Base-by-base conservation (phyloP, 2,797 vertebrate species). In the Psittacula echo region DNA sequence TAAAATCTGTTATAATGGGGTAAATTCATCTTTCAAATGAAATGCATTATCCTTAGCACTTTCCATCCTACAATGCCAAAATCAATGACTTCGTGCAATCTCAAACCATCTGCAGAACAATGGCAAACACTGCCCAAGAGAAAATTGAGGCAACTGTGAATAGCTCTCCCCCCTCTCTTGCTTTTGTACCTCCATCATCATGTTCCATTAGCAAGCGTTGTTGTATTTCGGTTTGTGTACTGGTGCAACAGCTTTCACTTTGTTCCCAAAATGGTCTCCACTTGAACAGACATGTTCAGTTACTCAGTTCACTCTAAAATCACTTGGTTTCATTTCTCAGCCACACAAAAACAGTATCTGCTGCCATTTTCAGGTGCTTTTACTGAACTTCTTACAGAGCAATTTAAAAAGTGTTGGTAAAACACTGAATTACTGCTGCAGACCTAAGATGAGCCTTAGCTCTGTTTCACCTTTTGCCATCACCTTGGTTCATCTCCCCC, bases 161-260 rank as follows among this genome's bases (percentile, higher is more conserved):
- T 5, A 13, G 3, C 6, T 6, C 9, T 51, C 37, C 48, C 20
- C 27, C 20, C 1, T 10, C 10, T 29, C n/a, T 79, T 37, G 18
- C 61, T 70, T 56, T 56, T 53, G 27, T 65, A 75, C n/a, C 34
- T 71, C 29, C 27, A 34, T 41, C 56, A 20, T 45, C 2, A 3
- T 32, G 10, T 5, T 21, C 15, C 17, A 4, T 10, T n/a, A 42
- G 37, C 1, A 1, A 29, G 51, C 65, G 2, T 1, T 47, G 26
- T 37, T 76, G 29, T 22, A 34, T 85, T 88, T 67, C 37, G 23
- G 42, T 50, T 53, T 73, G 50, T 50, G 45, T 60, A 22, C 13
- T 27, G 39, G 29, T 21, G 32, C 11, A 60, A 44, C 47, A 23
- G 21, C 12, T 1, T 61, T 85, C 18, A 3, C 26, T 10, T 30